Conservation (phyloP, 1,140 invertebrate species). For the Andricus grossulariae region DNA sequence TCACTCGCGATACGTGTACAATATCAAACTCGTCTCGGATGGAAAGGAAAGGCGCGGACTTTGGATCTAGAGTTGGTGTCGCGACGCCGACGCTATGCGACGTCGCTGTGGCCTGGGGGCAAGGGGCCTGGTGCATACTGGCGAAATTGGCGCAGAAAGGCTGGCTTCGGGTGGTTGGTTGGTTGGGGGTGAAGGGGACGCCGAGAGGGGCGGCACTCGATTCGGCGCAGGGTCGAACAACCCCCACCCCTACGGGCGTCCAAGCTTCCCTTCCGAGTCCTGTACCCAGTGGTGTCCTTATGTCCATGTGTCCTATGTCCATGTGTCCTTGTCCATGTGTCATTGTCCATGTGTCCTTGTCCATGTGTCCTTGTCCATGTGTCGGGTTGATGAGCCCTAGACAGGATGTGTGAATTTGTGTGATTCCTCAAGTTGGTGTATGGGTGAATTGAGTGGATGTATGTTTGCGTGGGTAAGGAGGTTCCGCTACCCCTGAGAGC, state of each 20-base stretch:
- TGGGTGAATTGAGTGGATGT: not conserved
- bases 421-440: too few relatives aligned
- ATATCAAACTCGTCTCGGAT: slow-evolving; percentile 48
- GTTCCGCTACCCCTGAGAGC: slow-evolving; percentile 1
- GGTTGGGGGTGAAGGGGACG: slow-evolving; percentile 51
- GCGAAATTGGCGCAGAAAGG: slow-evolving; percentile 42
- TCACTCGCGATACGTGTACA: slow-evolving; percentile 55
- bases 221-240: slow-evolving; percentile 71
- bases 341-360: not conserved
- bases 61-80: slow-evolving; percentile 41
- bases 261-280: slow-evolving; percentile 38
- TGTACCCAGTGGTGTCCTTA: not conserved
- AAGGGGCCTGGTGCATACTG: slow-evolving; percentile 45
- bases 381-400: not conserved
- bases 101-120: slow-evolving; percentile 63
- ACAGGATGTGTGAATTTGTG: too few relatives aligned
- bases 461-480: not conserved
- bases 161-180: slow-evolving; percentile 39
- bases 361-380: not conserved
- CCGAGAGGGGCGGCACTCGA: slow-evolving; percentile 63
- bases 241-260: slow-evolving; percentile 54
- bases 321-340: not conserved
- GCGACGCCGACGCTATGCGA: slow-evolving; percentile 68
- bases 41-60: slow-evolving; percentile 31
- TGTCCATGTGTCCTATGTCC: too few relatives aligned